Evolutionary conservation across 1,140 invertebrate species (phyloP).

Genomic region (Euglossa dilemma): DNA sequence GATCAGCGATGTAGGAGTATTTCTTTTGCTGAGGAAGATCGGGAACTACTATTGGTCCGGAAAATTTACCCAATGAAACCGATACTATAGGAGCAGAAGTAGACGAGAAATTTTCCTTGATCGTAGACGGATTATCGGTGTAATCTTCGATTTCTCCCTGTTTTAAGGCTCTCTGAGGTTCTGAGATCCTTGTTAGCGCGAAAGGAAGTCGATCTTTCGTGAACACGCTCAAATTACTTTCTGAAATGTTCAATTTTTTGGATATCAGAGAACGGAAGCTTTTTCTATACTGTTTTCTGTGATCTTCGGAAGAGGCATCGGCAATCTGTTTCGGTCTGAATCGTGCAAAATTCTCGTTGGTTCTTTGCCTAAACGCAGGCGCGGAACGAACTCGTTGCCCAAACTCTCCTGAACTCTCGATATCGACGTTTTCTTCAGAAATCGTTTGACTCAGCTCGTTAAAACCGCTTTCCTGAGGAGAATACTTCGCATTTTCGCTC

Average conservation of each 20-base stretch:
- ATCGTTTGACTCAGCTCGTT: background rate
- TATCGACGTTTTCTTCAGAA: background rate
- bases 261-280: background rate
- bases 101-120: background rate
- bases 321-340: background rate
- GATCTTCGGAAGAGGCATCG: background rate
- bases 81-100: background rate
- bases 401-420: slow-evolving; percentile 60
- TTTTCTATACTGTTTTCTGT: slow-evolving; percentile 9
- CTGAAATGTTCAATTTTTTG: slow-evolving; percentile 7
- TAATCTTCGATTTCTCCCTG: background rate
- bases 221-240: background rate
- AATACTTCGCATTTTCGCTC: background rate
- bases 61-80: slow-evolving; percentile 59
- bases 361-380: background rate
- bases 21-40: slow-evolving; percentile 58
- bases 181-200: background rate
- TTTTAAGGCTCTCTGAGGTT: background rate
- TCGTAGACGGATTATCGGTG: background rate
- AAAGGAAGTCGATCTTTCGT: background rate
- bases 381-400: slow-evolving; percentile 54
- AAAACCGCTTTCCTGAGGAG: background rate
- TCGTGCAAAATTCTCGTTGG: background rate
- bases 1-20: slow-evolving; percentile 14
- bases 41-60: slow-evolving; percentile 77